Conservation (phyloP, 2,797 vertebrate species). For the Acipenser ruthenus region DNA sequence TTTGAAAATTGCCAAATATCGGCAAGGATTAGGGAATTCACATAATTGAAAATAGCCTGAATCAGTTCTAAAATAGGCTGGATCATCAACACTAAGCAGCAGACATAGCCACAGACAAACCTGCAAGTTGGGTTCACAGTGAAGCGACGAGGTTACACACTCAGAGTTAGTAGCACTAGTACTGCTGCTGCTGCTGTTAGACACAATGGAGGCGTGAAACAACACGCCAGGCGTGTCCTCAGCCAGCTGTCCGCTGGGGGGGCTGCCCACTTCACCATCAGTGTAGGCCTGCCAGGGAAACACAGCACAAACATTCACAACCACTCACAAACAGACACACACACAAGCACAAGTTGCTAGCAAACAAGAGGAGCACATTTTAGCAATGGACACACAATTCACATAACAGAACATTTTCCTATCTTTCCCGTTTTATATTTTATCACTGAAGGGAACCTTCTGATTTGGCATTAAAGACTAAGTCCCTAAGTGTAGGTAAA, state of each 20-base stretch:
- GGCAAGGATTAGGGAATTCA: no score
- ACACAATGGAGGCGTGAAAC: slow-evolving; percentile 39
- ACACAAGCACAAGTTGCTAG: slow-evolving; percentile 26
- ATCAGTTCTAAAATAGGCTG: no score
- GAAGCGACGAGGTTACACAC: slow-evolving; percentile 28
- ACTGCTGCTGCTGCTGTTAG: slow-evolving; percentile 44
- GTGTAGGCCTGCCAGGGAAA: slow-evolving; percentile 45
- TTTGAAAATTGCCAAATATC: no score
- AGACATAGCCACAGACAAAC: slow-evolving; percentile 18
- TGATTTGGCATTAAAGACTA: no score
- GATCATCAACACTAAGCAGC: background rate
- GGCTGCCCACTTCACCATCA: slow-evolving; percentile 40
- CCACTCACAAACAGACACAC: slow-evolving; percentile 23
- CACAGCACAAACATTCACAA: slow-evolving; percentile 1
- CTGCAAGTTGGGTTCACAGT: background rate
- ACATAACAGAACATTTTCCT: no score
- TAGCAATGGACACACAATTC: no score
- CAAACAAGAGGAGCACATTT: no score
- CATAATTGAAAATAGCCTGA: no score
- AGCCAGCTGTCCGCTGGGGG: slow-evolving; percentile 40
- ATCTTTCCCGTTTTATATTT: no score
- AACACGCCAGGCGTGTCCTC: slow-evolving; percentile 40
- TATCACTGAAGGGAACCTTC: no score
- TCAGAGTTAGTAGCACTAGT: slow-evolving; percentile 56
- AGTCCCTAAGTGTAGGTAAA: no score